phyloP scores from a whole-genome alignment of 2,113 vertebrate species.

The Anarrhichthys ocellatus region DNA sequence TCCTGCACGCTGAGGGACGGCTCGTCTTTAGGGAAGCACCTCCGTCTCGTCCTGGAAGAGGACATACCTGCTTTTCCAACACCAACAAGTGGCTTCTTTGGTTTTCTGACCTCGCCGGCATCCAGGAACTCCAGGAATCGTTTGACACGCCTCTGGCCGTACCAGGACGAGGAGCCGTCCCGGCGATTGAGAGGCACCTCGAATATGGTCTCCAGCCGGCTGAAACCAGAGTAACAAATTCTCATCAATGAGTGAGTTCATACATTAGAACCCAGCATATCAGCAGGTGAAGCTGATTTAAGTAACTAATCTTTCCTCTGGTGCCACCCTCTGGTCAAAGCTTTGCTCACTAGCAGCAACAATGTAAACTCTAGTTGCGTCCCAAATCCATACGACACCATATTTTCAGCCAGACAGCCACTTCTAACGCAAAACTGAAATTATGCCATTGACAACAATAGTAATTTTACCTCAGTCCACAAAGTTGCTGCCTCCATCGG shows the following conservation, averaged over 20 bases:
- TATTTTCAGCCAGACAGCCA: too few relatives aligned
- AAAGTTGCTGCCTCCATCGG: too few relatives aligned
- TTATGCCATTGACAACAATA: too few relatives aligned
- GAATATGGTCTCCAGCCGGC: conserved; percentile 92
- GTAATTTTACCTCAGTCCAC: too few relatives aligned
- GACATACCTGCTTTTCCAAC: conserved; percentile 32
- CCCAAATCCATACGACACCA: neutral
- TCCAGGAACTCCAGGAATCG: conserved; percentile 88
- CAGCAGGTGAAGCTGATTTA: neutral
- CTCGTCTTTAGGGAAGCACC: conserved; percentile 68
- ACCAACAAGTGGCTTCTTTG: conserved; percentile 79
- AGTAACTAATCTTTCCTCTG: conserved; percentile 2
- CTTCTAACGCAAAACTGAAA: too few relatives aligned
- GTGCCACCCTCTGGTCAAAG: conserved; percentile 30
- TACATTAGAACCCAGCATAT: neutral
- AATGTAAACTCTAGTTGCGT: neutral
- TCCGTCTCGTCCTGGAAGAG: conserved; percentile 72
- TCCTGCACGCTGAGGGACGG: conserved; percentile 75
- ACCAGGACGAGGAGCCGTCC: conserved; percentile 85
- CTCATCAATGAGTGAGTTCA: neutral
- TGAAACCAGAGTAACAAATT: conserved; percentile 18
- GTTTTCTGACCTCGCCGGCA: conserved; percentile 82
- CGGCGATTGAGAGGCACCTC: conserved; percentile 87
- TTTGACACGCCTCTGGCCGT: conserved; percentile 87
- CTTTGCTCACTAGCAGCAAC: neutral